phyloP scores from a whole-genome alignment of 2,113 vertebrate genomes.

The Bos taurus region ARS-UCD2.0 NC_037333.1:45387501-45388000 shows the following conservation, averaged over 20 bases:
- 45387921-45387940: background rate
- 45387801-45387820: background rate
- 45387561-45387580: background rate
- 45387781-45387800: background rate
- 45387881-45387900: background rate
- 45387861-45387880: background rate
- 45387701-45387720: background rate
- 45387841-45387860: background rate
- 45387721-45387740: background rate
- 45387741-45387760: background rate
- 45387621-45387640: background rate
- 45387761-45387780: background rate
- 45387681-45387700: conserved; percentile 22
- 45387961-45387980: background rate
- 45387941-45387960: background rate
- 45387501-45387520: background rate
- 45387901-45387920: background rate
- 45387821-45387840: background rate
- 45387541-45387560: background rate
- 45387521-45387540: background rate
- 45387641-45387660: background rate
- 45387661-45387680: background rate
- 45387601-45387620: background rate
- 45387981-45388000: background rate
- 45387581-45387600: background rate